Evolutionary conservation across 2,113 vertebrate genomes (phyloP).

Genomic region (Macrotus californicus): DNA sequence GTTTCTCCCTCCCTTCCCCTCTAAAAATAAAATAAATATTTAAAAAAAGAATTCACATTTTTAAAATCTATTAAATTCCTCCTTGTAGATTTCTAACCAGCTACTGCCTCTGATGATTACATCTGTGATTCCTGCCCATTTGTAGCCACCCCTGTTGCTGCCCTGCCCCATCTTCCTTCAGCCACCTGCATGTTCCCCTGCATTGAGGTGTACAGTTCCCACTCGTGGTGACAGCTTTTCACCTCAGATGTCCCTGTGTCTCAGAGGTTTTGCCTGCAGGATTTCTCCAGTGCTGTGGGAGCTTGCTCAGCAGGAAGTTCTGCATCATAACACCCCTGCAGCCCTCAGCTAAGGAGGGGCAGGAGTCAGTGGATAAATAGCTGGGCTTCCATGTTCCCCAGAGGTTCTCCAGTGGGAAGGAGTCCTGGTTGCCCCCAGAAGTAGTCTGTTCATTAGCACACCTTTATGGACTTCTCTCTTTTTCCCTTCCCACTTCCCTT

Average conservation of each 20-base stretch:
- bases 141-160: background rate
- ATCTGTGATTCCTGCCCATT: background rate
- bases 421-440: background rate
- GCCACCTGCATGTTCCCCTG: background rate
- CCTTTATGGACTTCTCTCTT: background rate
- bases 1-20: too few relatives aligned
- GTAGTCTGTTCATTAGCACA: background rate
- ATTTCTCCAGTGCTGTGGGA: background rate
- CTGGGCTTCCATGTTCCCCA: background rate
- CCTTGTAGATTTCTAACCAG: background rate
- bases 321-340: background rate
- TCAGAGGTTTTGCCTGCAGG: background rate
- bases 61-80: background rate
- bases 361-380: background rate
- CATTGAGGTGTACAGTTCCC: background rate
- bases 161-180: background rate
- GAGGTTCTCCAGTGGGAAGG: background rate
- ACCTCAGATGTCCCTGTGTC: background rate
- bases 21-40: too few relatives aligned
- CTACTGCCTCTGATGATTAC: background rate
- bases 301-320: background rate
- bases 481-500: background rate
- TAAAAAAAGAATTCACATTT: background rate
- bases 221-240: background rate
- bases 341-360: background rate